These are phyloP conservation scores for Erithacus rubecula DNA, from an alignment of 2,797 vertebrate species.

Conservation along the genomic window DNA sequence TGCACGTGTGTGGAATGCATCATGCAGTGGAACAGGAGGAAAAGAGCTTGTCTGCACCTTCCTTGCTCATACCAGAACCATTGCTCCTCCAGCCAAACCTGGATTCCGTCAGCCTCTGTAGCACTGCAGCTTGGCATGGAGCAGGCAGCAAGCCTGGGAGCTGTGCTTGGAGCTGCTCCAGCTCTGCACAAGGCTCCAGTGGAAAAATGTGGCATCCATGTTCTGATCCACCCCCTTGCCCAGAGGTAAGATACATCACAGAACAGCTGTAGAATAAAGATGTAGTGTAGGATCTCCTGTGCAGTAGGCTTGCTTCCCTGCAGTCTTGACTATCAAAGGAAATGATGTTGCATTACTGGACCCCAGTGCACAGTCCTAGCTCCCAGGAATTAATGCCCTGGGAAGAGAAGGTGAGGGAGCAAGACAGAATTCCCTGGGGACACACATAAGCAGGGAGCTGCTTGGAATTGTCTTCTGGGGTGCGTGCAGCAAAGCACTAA, in stretches of 20 bases:
- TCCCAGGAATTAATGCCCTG: background rate
- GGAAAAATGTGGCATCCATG: background rate
- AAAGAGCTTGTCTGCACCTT: background rate
- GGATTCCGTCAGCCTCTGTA: background rate
- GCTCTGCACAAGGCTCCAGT: background rate
- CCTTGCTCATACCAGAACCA: fast-evolving
- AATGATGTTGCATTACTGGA: background rate
- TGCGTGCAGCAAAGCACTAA: fast-evolving
- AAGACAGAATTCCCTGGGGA: background rate
- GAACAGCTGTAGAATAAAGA: background rate
- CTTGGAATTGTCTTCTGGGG: background rate
- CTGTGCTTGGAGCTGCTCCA: background rate
- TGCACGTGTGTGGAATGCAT: background rate
- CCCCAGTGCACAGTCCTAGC: background rate
- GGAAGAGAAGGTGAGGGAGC: background rate
- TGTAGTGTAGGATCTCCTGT: background rate
- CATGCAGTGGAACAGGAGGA: background rate
- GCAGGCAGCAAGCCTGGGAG: background rate
- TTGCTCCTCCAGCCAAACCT: background rate
- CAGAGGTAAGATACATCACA: fast-evolving
- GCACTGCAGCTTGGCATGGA: background rate
- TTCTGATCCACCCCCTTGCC: background rate
- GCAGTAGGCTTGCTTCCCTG: background rate
- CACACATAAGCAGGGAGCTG: background rate
- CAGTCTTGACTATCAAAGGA: background rate